Evolutionary conservation across 2,797 vertebrate genomes (phyloP).

Genomic region (Malurus splendens): DNA sequence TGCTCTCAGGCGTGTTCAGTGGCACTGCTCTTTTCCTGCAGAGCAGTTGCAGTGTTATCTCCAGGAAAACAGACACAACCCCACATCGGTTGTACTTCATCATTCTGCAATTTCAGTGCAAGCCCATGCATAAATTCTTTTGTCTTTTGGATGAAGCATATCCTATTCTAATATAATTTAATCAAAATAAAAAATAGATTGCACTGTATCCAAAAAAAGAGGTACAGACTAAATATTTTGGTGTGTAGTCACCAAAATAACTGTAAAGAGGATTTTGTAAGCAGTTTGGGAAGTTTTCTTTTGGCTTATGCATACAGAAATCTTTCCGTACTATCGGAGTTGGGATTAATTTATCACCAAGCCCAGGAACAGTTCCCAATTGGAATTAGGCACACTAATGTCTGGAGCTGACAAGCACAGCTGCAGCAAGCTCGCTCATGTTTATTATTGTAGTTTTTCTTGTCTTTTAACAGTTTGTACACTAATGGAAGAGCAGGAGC

Average conservation of each 20-base stretch:
- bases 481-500: not conserved
- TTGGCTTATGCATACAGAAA: not conserved
- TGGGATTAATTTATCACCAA: slow-evolving; percentile 55
- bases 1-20: not conserved
- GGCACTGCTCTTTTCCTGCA: not conserved
- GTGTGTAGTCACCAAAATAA: slow-evolving; percentile 30
- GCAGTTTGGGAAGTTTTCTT: slow-evolving; percentile 36
- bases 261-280: slow-evolving; percentile 27
- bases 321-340: slow-evolving; percentile 22
- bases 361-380: slow-evolving; percentile 55
- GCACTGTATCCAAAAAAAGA: not conserved
- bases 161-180: not conserved
- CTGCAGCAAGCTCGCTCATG: slow-evolving; percentile 31
- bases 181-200: slow-evolving; percentile 10
- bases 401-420: slow-evolving; percentile 56
- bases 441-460: slow-evolving; percentile 39
- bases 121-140: not conserved
- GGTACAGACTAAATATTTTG: slow-evolving; percentile 38
- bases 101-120: not conserved
- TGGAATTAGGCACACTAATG: slow-evolving; percentile 54
- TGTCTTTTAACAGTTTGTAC: slow-evolving; percentile 21
- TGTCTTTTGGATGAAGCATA: not conserved
- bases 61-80: not conserved
- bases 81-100: not conserved
- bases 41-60: not conserved